Conservation (phyloP, 2,113 vertebrate species). For the Phyllostomus discolor region DNA sequence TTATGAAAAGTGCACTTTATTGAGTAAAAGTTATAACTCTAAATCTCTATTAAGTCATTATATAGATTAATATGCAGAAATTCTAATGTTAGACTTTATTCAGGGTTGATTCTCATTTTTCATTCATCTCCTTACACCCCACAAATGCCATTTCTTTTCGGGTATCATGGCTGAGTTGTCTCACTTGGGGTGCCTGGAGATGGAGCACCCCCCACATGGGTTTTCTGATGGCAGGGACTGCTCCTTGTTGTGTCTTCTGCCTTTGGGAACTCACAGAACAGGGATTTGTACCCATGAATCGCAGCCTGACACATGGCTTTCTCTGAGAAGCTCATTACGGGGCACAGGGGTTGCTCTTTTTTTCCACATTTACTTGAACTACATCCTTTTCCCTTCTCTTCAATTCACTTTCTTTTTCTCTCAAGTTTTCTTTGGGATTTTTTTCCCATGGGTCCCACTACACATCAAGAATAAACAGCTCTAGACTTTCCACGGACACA, state of each 20-base stretch:
- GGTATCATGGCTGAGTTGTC: background rate
- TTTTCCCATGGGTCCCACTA: background rate
- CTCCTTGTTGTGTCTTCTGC: background rate
- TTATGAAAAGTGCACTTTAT: background rate
- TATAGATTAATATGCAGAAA: background rate
- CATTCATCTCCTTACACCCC: too few relatives aligned
- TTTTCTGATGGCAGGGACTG: background rate
- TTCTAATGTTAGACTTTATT: background rate
- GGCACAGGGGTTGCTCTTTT: background rate
- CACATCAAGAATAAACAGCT: background rate
- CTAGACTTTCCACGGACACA: background rate
- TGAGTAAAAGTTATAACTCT: background rate
- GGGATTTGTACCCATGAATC: background rate
- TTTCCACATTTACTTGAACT: background rate
- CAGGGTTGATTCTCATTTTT: background rate
- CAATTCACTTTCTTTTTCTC: background rate
- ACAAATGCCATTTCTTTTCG: too few relatives aligned
- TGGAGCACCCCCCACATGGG: background rate
- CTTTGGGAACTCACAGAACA: background rate
- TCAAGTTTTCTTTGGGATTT: background rate
- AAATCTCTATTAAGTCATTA: background rate
- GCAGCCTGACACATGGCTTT: background rate
- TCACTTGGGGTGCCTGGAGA: background rate
- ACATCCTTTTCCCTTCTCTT: background rate
- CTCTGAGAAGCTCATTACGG: background rate